These are phyloP conservation scores for Engystomops pustulosus DNA, from an alignment of 2,113 vertebrate species.

Conservation along the genomic window DNA sequence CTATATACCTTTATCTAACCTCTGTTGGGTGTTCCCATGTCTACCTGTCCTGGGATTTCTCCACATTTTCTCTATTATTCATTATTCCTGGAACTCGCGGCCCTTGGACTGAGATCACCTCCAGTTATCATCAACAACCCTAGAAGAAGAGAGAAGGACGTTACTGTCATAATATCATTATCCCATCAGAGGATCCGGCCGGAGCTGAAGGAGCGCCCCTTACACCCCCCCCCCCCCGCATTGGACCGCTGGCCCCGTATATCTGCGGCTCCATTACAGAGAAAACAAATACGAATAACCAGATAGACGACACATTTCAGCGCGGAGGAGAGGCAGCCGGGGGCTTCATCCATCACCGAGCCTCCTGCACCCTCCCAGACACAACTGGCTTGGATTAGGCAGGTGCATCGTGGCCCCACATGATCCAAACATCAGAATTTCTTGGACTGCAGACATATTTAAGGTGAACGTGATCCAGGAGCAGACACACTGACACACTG, in stretches of 20 bases:
- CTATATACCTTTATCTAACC: too few relatives aligned
- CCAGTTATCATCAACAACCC: background rate
- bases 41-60: background rate
- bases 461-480: constrained; percentile 18
- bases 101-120: background rate
- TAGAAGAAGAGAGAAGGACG: background rate
- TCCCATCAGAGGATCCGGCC: background rate
- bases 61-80: background rate
- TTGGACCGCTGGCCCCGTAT: background rate
- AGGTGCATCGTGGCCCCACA: constrained; percentile 38
- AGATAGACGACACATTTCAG: constrained; percentile 21
- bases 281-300: constrained; percentile 25
- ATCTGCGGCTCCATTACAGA: background rate
- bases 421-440: constrained; percentile 27
- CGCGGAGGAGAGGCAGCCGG: background rate
- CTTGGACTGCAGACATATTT: constrained; percentile 31
- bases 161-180: constrained; percentile 15
- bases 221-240: too few relatives aligned
- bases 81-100: background rate
- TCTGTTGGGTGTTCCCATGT: background rate
- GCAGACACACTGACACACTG: background rate
- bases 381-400: constrained; percentile 14
- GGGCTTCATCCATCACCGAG: background rate
- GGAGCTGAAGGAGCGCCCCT: background rate
- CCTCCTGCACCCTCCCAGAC: background rate